A percentile compares a stretch with the other conserved stretches of the same genome.
Conservation (phyloP, 2,888 invertebrate species). For the Phengaris alcon region DNA sequence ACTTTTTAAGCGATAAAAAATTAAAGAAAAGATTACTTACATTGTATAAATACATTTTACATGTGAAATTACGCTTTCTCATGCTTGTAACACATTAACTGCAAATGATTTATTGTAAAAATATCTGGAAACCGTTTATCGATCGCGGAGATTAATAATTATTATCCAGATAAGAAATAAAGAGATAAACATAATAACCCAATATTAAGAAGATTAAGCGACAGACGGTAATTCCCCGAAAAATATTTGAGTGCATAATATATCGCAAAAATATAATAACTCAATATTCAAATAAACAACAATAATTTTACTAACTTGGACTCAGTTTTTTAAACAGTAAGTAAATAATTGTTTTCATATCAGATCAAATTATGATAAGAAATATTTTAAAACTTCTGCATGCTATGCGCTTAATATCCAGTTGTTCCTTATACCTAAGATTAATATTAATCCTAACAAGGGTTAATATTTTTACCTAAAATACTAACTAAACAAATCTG, state of each 20-base stretch:
- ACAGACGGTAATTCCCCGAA: background rate
- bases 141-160: background rate
- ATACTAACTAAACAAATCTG: background rate
- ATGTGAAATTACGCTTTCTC: background rate
- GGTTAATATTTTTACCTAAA: no score
- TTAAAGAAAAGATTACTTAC: background rate
- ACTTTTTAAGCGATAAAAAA: background rate
- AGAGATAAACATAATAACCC: background rate
- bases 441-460: no score
- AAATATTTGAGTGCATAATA: background rate
- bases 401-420: background rate
- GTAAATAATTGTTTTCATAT: no score
- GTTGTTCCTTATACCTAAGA: background rate
- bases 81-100: background rate
- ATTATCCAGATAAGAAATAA: background rate
- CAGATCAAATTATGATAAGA: no score
- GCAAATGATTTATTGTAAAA: background rate
- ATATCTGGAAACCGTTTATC: background rate
- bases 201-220: background rate
- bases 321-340: no score
- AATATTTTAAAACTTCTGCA: no score
- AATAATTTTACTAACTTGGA: no score
- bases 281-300: no score
- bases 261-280: no score
- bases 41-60: background rate